Percentiles rank a stretch among this genome's conserved stretches.
Conservation (phyloP, 2,888 invertebrate genomes). For the Matsumyia berberina region DNA sequence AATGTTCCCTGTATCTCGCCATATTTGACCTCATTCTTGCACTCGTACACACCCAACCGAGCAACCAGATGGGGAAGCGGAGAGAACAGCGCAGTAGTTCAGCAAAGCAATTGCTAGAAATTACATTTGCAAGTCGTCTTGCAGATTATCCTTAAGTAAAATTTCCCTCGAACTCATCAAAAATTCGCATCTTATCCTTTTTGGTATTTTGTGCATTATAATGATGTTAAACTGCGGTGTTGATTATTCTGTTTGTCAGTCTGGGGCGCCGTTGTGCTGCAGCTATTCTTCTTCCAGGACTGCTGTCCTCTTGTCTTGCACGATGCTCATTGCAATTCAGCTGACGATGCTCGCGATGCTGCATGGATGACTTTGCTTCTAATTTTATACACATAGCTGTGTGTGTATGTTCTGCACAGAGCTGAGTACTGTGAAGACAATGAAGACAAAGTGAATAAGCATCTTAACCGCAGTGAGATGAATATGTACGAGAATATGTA, state of each 20-base stretch:
- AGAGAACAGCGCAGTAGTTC: background rate
- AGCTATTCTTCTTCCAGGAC: constrained; percentile 43
- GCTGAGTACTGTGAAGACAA: no score
- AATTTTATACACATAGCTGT: constrained; percentile 46
- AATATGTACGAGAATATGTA: constrained; percentile 31
- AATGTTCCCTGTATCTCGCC: constrained; percentile 50
- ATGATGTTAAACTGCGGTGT: constrained; percentile 75
- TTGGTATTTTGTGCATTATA: constrained; percentile 75
- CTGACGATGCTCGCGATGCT: constrained; percentile 63
- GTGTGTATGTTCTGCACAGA: constrained; percentile 18
- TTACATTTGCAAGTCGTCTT: constrained; percentile 76
- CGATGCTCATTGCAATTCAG: constrained; percentile 69
- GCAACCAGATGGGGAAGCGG: constrained; percentile 39
- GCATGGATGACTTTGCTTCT: constrained; percentile 70
- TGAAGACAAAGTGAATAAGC: constrained; percentile 73
- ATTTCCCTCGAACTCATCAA: constrained; percentile 75
- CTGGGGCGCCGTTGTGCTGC: constrained; percentile 27
- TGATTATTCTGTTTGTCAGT: constrained; percentile 75
- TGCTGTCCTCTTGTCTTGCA: constrained; percentile 45
- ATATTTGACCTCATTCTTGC: constrained; percentile 65
- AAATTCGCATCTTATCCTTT: constrained; percentile 75
- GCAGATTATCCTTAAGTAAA: constrained; percentile 74
- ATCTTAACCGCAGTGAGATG: constrained; percentile 70
- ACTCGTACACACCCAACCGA: constrained; percentile 10
- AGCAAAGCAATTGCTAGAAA: constrained; percentile 73